Evolutionary conservation across 2,113 vertebrate genomes (phyloP).

Genomic region (Hystrix cristata): DNA sequence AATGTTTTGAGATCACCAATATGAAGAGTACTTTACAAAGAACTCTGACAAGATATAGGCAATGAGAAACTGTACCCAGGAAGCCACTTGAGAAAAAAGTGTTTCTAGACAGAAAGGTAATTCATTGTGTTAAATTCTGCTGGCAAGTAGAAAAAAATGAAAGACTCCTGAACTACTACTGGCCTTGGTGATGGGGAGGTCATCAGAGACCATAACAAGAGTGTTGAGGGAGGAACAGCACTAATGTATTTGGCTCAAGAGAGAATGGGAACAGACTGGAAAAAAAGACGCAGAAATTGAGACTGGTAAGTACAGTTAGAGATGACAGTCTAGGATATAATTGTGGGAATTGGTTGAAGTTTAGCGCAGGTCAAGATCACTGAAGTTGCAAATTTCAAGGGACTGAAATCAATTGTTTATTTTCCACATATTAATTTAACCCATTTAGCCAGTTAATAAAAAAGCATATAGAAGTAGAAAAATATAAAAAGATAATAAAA

Average conservation of each 20-base stretch:
- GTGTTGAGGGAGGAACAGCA: not conserved
- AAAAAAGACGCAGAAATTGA: not conserved
- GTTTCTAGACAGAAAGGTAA: not conserved
- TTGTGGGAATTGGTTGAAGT: not conserved
- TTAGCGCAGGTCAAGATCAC: not conserved
- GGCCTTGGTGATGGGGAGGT: not conserved
- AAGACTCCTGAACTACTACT: not conserved
- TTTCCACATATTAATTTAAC: not conserved
- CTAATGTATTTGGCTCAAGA: not conserved
- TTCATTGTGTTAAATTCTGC: not conserved
- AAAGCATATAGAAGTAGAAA: conserved; percentile 26
- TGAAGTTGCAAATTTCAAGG: not conserved
- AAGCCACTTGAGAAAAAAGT: not conserved
- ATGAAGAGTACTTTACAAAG: not conserved
- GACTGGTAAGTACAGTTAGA: not conserved
- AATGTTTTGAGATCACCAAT: not conserved
- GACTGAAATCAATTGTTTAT: not conserved
- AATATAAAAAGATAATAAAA: conserved; percentile 31
- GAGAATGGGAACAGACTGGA: not conserved
- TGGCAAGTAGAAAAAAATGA: conserved; percentile 15
- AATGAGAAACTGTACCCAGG: not conserved
- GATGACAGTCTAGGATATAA: not conserved
- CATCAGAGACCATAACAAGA: not conserved
- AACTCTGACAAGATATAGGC: not conserved
- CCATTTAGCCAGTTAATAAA: not conserved